Conservation (phyloP, 2,888 invertebrate genomes). For the Glyphotaelius pellucidus region DNA sequence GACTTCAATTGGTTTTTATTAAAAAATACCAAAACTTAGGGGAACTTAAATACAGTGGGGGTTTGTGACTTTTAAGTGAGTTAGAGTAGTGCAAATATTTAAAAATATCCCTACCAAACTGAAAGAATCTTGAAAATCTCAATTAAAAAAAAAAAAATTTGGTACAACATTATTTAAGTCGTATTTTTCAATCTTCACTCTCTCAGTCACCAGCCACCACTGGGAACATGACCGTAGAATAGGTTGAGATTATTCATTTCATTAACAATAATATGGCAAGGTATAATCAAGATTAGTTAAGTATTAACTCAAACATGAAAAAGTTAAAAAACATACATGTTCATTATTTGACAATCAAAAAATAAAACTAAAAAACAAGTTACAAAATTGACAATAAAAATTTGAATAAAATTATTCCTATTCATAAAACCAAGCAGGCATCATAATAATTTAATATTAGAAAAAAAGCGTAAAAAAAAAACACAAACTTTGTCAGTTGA, state of each 20-base stretch:
- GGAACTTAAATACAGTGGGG: not conserved
- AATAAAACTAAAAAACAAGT: not conserved
- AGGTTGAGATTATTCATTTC: not conserved
- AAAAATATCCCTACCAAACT: too few relatives aligned
- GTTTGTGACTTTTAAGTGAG: too few relatives aligned
- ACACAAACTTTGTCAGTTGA: not conserved
- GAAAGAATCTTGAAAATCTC: too few relatives aligned
- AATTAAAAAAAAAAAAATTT: too few relatives aligned
- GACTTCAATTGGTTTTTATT: not conserved
- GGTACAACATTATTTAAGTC: too few relatives aligned
- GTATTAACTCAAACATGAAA: not conserved
- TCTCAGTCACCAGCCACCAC: too few relatives aligned
- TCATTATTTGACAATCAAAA: too few relatives aligned
- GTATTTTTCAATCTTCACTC: too few relatives aligned
- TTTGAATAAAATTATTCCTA: not conserved
- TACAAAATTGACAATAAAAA: not conserved
- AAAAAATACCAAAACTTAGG: not conserved
- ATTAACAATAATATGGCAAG: not conserved
- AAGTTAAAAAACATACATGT: not conserved
- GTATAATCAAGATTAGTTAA: not conserved
- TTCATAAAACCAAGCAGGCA: not conserved
- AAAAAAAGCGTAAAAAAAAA: not conserved
- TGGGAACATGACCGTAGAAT: not conserved
- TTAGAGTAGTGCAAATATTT: too few relatives aligned
- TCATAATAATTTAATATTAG: not conserved